Evolutionary conservation across 1,140 invertebrate genomes (phyloP).

Genomic region (Pristionchus pacificus): DNA sequence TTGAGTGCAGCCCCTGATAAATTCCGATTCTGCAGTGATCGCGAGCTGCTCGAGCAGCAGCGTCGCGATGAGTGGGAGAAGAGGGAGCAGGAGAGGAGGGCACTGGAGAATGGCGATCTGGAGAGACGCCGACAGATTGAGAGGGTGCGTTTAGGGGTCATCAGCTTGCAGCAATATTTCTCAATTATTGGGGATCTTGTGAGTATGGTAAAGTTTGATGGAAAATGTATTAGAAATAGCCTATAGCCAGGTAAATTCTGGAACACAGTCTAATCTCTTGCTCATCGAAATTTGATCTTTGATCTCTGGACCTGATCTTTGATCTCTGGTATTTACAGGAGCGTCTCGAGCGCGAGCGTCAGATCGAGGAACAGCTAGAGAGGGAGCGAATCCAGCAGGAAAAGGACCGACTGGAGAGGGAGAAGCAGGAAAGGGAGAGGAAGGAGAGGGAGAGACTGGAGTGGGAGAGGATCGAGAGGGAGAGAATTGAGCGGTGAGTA

Average conservation of each 20-base stretch:
- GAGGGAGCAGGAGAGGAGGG: conserved; percentile 42
- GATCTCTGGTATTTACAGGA: too few species aligned
- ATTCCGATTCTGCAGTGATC: too few species aligned
- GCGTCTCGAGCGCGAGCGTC: conserved; percentile 23
- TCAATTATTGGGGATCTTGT: too few species aligned
- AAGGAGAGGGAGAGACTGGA: conserved; percentile 36
- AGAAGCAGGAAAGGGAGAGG: conserved; percentile 39
- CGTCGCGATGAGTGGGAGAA: conserved; percentile 50
- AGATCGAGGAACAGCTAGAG: conserved; percentile 48
- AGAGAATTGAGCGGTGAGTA: conserved; percentile 11
- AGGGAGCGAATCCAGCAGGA: conserved; percentile 43
- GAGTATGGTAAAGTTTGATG: too few species aligned
- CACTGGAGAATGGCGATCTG: conserved; percentile 47
- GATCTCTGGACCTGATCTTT: too few species aligned
- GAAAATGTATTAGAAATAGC: too few species aligned
- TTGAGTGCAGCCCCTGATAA: too few species aligned
- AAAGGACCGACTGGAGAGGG: conserved; percentile 13
- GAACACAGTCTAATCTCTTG: too few species aligned
- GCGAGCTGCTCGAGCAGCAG: conserved; percentile 38
- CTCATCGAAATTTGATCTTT: too few species aligned
- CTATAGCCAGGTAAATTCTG: too few species aligned
- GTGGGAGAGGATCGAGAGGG: conserved; percentile 37
- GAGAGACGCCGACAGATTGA: conserved; percentile 44
- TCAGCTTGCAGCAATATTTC: too few species aligned
- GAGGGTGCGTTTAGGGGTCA: conserved; percentile 37